Base-by-base conservation (phyloP, 2,888 invertebrate genomes). In the Torymus auratus region DNA sequence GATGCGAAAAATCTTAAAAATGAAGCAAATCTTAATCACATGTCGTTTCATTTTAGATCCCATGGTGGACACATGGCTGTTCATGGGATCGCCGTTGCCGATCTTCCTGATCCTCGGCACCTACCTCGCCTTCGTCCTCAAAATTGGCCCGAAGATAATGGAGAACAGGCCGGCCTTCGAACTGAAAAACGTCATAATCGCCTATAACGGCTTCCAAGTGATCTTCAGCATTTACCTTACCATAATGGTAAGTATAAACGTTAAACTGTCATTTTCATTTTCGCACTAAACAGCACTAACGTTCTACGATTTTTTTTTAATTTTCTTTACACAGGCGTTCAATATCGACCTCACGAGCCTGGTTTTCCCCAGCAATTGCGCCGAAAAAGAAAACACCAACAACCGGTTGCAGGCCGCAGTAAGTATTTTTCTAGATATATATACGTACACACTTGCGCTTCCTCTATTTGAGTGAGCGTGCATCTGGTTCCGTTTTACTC, bases 141-240 rank as follows among this genome's bases (percentile, higher is more conserved):
- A 95, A 85, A 92, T 95, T 67, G 96, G 96, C 0, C 96, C 96
- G 1, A 92, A 94, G 56, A 94, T 94, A 87, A 96, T 96, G 96
- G 93, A 94, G 82, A 95, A 95, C 80, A 92, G 94, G 82, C 94
- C 95, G 82, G 94, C 96, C 0, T 95, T 94, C 86, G 94, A 96
- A 84, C 89, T 98, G 76, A 95, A 96, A 87, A 92, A 93, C 65
- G 88, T 95, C 0, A 93, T 98, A 88, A 93, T 96, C 17, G 88
- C 93, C 0, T 98, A 98, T 91, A 98, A 98, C 88, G 93, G 95
- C n/a, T 94, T 95, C 76, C 98, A 98, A 93, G 97, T 98, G 5
- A 65, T 96, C 14, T 95, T 97, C 91, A 98, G 97, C 86, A 90
- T 94, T 14, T 97, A 94, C 92, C 92, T 97, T 85, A 92, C 93